These are phyloP conservation scores for Campylomormyrus tamandua DNA, from an alignment of 2,113 vertebrate genomes.

Conservation along the genomic window DNA sequence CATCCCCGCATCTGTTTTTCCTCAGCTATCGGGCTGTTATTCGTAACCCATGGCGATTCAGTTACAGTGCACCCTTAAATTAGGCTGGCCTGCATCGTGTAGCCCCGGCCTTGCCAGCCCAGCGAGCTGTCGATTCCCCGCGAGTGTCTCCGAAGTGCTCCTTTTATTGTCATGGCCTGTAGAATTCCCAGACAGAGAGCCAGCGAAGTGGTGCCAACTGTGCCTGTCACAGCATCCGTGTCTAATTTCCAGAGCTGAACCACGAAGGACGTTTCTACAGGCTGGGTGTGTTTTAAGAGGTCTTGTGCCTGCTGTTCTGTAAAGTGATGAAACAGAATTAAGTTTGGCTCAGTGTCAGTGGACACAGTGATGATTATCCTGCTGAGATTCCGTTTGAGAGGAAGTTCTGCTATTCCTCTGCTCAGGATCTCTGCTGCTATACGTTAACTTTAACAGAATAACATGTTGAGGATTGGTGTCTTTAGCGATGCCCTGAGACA, in stretches of 20 bases:
- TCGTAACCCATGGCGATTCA: conserved; percentile 10
- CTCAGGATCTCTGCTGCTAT: background rate
- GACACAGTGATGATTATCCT: background rate
- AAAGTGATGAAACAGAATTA: background rate
- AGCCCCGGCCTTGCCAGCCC: conserved; percentile 17
- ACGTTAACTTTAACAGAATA: background rate
- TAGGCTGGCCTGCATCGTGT: background rate
- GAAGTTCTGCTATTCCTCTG: background rate
- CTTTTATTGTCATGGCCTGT: conserved; percentile 57
- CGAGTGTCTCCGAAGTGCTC: conserved; percentile 40
- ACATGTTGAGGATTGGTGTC: background rate
- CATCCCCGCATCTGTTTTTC: conserved; percentile 23
- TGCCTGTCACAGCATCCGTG: conserved; percentile 42
- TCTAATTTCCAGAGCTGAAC: conserved; percentile 35
- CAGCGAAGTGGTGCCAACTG: conserved; percentile 52
- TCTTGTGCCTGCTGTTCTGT: conserved; percentile 53
- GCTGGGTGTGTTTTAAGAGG: conserved; percentile 50
- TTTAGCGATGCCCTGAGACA: background rate
- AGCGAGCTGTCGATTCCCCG: conserved; percentile 51
- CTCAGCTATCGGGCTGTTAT: conserved; percentile 3
- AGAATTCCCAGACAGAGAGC: conserved; percentile 50
- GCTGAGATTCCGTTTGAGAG: background rate
- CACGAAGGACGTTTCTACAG: conserved; percentile 37
- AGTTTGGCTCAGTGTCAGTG: background rate
- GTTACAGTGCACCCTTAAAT: conserved; percentile 1